Evolutionary conservation across 2,797 vertebrate species (phyloP).

Genomic region (Florisuga fusca): DNA sequence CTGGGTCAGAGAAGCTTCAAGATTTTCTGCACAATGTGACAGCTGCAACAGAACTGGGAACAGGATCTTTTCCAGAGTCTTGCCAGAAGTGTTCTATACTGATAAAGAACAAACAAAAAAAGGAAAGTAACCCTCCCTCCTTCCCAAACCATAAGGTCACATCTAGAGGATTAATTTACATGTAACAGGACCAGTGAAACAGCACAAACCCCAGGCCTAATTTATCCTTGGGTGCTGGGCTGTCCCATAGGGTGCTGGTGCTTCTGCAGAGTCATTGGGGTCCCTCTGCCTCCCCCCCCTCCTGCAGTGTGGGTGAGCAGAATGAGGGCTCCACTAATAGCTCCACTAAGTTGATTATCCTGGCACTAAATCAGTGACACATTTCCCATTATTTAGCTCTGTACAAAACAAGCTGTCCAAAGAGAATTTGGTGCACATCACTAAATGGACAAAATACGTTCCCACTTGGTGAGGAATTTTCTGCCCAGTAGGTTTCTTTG

Average conservation of each 20-base stretch:
- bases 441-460: not conserved
- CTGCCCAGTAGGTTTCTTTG: not conserved
- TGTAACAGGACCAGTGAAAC: not conserved
- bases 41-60: not conserved
- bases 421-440: not conserved
- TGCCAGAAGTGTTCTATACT: not conserved
- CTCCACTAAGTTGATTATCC: not conserved
- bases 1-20: not conserved
- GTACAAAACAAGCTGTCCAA: not conserved
- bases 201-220: not conserved
- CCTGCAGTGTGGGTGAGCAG: fast-evolving
- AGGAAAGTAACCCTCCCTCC: not conserved
- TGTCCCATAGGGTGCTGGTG: not conserved
- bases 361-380: no score
- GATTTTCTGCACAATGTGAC: not conserved
- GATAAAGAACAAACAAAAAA: not conserved
- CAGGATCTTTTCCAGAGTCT: not conserved
- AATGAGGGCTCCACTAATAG: not conserved
- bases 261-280: not conserved
- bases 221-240: not conserved
- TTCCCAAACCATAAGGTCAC: not conserved
- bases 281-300: not conserved
- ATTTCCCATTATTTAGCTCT: not conserved
- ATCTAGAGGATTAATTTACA: not conserved
- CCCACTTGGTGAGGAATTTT: not conserved